Conservation (phyloP, 2,113 vertebrate genomes). For the Paracanthobrama guichenoti region DNA sequence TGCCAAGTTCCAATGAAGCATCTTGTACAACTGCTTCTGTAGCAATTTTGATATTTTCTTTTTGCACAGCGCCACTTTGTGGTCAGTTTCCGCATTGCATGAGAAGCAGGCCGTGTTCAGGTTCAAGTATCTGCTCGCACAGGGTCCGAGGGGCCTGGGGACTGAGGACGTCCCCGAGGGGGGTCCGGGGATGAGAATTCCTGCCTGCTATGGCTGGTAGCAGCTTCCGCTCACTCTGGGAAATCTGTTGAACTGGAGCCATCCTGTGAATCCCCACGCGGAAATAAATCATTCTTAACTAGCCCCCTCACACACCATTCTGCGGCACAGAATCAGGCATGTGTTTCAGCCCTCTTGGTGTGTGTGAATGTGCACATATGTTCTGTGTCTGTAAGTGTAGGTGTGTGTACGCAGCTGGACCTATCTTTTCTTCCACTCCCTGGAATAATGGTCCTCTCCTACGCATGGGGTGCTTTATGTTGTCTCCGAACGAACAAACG, state of each 20-base stretch:
- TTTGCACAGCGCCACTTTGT: constrained; percentile 53
- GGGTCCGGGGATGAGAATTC: constrained; percentile 61
- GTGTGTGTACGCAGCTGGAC: constrained; percentile 53
- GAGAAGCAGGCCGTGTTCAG: background rate
- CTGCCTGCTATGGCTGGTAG: constrained; percentile 63
- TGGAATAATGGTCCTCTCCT: constrained; percentile 51
- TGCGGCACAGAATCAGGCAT: constrained; percentile 42
- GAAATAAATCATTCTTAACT: constrained; percentile 68
- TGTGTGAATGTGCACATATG: constrained; percentile 15
- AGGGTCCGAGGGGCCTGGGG: background rate
- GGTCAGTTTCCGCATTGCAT: constrained; percentile 13
- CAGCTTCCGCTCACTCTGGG: constrained; percentile 65
- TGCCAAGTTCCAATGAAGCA: background rate
- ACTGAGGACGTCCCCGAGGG: background rate
- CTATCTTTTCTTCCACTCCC: constrained; percentile 54
- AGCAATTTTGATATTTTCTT: constrained; percentile 28
- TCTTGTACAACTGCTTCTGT: background rate
- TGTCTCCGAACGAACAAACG: constrained; percentile 18
- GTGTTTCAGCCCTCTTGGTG: constrained; percentile 38
- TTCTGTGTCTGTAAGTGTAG: constrained; percentile 35
- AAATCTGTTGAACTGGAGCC: constrained; percentile 65
- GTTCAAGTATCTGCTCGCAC: background rate
- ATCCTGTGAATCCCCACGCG: constrained; percentile 60
- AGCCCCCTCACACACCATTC: constrained; percentile 63
- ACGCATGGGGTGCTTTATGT: constrained; percentile 28